Base-by-base conservation (phyloP, 2,888 invertebrate genomes). In the Heliconius cydno region DNA sequence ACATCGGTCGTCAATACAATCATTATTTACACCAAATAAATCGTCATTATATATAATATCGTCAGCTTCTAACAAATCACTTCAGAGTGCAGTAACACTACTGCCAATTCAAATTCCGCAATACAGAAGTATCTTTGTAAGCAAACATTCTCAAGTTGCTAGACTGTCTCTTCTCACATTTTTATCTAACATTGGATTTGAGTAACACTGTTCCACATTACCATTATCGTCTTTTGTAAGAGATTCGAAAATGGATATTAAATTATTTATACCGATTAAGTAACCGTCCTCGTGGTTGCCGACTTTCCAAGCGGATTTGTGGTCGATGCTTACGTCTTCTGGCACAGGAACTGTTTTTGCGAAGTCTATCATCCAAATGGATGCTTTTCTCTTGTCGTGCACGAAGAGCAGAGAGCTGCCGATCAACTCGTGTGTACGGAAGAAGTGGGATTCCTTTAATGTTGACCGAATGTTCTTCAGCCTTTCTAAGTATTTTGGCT, bases 231-330 rank as follows among this genome's bases (percentile, higher is more conserved):
- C 94, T 84, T 93, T 90, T 78, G 95, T 90, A 85, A 97, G 95
- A 63, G 96, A 96, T 88, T 96, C 96, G 86, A 99, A 98, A 85
- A 98, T 97, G 84, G 97, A 96, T 86, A 99, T 97, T 83, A 99
- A 95, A 94, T 98, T 98, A 88, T 98, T 97, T 76, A 99, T 96
- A 81, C 99, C 99, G 83, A 98, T 98, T 85, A 99, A 96, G 94
- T 99, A 99, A 82, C 99, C 99, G 89, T 99, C 99, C 95, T 99
- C 99, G 89, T 98, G 99, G 92, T 98, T 99, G 67, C 99, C 99
- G 81, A 98, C 98, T 88, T 97, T 97, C 99, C 99, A 99, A 77
- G 97, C 96, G 34, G 97, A 96, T 82, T 96, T 96, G 92, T 99
- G 99, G 86, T 97, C 96, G 80, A 98, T 98, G 65, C 91, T 95